Percentiles rank a stretch among this genome's conserved stretches.
Evolutionary conservation across 1,140 invertebrate species (phyloP).

Genomic region (Aphaenogaster floridana): DNA sequence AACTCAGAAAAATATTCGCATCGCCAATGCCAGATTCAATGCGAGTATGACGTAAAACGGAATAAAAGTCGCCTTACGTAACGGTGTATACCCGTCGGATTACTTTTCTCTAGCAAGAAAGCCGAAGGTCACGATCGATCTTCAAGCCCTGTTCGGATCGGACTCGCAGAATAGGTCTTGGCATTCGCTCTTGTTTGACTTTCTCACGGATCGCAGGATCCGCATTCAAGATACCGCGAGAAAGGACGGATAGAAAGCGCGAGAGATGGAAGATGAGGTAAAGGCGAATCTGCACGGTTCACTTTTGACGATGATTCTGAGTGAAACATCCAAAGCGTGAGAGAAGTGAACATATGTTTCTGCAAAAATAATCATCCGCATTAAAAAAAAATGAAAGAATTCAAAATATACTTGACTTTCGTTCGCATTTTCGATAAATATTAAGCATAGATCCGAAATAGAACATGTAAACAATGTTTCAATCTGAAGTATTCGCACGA

Average conservation of each 20-base stretch:
- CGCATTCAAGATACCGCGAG: conserved; percentile 17
- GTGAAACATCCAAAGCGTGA: background rate
- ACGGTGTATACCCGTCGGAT: conserved; percentile 29
- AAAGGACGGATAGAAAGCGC: background rate
- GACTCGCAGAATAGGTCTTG: conserved; percentile 54
- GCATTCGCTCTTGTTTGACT: conserved; percentile 59
- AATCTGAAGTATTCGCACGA: background rate
- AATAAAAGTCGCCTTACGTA: conserved; percentile 57
- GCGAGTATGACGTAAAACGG: conserved; percentile 40
- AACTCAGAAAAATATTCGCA: conserved; percentile 24
- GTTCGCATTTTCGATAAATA: conserved; percentile 33
- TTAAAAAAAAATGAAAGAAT: conserved; percentile 9
- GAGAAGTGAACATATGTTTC: conserved; percentile 7
- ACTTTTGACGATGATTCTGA: conserved; percentile 47
- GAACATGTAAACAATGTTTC: background rate
- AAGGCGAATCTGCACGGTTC: conserved; percentile 47
- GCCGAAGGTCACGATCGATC: conserved; percentile 60
- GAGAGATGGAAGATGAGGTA: conserved; percentile 38
- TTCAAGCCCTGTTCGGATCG: conserved; percentile 39
- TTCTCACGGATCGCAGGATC: conserved; percentile 58
- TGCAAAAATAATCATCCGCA: conserved; percentile 51
- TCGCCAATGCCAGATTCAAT: conserved; percentile 27
- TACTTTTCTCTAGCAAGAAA: conserved; percentile 48
- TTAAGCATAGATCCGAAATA: background rate
- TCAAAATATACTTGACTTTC: conserved; percentile 24